phyloP scores from a whole-genome alignment of 2,888 invertebrate genomes.

The Alloplasta piceator region DNA sequence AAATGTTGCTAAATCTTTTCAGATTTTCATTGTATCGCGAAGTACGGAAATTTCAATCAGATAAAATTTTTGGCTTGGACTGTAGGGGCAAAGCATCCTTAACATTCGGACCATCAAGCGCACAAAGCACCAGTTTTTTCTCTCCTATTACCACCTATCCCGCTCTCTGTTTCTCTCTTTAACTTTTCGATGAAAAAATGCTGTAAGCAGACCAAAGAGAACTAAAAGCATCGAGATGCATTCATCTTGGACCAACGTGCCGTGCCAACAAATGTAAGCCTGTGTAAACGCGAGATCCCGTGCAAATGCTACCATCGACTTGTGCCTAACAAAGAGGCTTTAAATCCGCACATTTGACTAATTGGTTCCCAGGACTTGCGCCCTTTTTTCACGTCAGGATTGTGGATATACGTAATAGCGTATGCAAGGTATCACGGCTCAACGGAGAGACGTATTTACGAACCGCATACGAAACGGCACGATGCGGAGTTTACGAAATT shows the following conservation, averaged over 20 bases:
- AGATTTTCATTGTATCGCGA: no score
- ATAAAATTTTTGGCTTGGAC: no score
- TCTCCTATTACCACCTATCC: neutral
- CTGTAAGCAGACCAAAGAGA: neutral
- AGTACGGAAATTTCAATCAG: no score
- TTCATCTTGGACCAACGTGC: constrained; percentile 43
- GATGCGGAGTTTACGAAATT: constrained; percentile 57
- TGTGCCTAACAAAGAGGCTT: no score
- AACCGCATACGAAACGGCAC: neutral
- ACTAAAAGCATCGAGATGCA: constrained; percentile 8
- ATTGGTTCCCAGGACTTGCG: neutral
- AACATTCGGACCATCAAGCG: constrained; percentile 3
- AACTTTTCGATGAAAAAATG: neutral
- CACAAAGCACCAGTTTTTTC: constrained; percentile 33
- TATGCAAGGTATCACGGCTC: constrained; percentile 44
- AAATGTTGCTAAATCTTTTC: no score
- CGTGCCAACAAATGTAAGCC: constrained; percentile 32
- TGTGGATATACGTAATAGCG: neutral
- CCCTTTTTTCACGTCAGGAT: neutral
- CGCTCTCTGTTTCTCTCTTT: neutral
- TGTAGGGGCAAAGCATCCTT: no score
- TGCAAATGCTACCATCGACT: neutral
- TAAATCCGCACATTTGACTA: no score
- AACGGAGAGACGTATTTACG: constrained; percentile 26
- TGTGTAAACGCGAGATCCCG: constrained; percentile 2